Evolutionary conservation across 2,888 invertebrate genomes (phyloP), one percentile per base, ranked within the genome.

Genomic region (Rhabditoides inermis): DNA sequence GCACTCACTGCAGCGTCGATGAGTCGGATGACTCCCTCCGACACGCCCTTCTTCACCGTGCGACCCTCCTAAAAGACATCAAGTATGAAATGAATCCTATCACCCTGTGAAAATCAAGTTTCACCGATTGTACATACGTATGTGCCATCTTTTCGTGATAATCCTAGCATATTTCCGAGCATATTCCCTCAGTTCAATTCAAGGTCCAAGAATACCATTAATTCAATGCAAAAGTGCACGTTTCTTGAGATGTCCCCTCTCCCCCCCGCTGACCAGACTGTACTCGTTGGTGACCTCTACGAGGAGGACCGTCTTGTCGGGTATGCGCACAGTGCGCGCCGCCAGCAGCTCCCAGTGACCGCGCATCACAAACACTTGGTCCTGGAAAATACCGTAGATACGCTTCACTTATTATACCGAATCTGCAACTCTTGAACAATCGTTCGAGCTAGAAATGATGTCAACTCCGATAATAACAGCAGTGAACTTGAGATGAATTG

Each of bases 241-340:
- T 32, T 25, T 35, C 6, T 35, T 12, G 25, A 47, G 23, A 20
- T 7, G 3, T n/a, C 20, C 20, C 22, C 28, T 28, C 42, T 7
- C 5, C 22, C 20, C 20, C 22, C 28, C 45, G 18, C 25, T 27
- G 23, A 46, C 46, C 12, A 30, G 7, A 10, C 32, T 32, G 32
- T 10, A 32, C 7, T 32, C 30, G 20, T 36, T 42, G 22, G 58
- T 51, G 18, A 37, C 26, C 26, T 66, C 66, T 6, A 60, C 62
- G 18, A 66, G 42, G 23, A 66, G 28, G 26, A 66, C 60, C 6
- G 63, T 63, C 23, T 62, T 56, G 23, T 57, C 56, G 2, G 66
- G 66, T 27, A 66, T 59, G 23, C 66, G 50, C 28, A 55, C 26
- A 22, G 47, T 22, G n/a, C 39, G 42, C 4, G 48, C 46, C 25